Evolutionary conservation across 2,888 invertebrate species (phyloP), one percentile per base, ranked within the genome.

Genomic region (Polietes domitor): DNA sequence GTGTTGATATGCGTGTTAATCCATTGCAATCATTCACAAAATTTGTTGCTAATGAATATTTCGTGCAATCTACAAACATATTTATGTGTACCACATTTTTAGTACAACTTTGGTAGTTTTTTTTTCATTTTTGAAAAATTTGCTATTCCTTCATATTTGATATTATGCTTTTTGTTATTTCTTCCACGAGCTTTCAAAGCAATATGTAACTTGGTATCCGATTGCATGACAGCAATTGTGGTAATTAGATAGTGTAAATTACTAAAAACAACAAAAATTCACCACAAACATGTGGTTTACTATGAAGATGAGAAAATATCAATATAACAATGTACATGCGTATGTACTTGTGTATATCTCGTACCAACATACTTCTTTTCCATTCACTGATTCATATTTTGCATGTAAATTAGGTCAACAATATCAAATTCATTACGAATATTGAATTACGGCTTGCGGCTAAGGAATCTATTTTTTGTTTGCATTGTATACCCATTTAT

Each of bases 211-310:
- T 53, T 21, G 47, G 24, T 77, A 71, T 41, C 65, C 32, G 77
- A 70, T 81, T 73, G 77, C 72, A 77, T 77, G 81, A 72, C 72
- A 72, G 65, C 73, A 72, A 19, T 58, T 75, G 80, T 61, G 37
- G 75, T 80, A 80, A 75, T 75, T 74, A 74, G 79, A 79, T 53
- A 65, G 58, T 55, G 41, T 43, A 77, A 47, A 37, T 71, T 65
- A 26, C n/a, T 58, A 58, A 65, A 70, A 58, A 55, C 47, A 70
- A 43, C 37, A 65, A 26, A 28, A 17, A 3, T 28, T 19, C 19
- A 6, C 2, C 24, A 53, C 26, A 19, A 21, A 43, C 41, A 47
- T 58, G 50, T 75, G 80, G 70, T 53, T 50, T 71, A 19, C 61
- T 32, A 53, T 50, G 17, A 76, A 72, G 53, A 58, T 70, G 70